Percentiles rank a stretch among this genome's conserved stretches.
phyloP scores from a whole-genome alignment of 2,113 vertebrate species.

The Xiphorhynchus elegans region DNA sequence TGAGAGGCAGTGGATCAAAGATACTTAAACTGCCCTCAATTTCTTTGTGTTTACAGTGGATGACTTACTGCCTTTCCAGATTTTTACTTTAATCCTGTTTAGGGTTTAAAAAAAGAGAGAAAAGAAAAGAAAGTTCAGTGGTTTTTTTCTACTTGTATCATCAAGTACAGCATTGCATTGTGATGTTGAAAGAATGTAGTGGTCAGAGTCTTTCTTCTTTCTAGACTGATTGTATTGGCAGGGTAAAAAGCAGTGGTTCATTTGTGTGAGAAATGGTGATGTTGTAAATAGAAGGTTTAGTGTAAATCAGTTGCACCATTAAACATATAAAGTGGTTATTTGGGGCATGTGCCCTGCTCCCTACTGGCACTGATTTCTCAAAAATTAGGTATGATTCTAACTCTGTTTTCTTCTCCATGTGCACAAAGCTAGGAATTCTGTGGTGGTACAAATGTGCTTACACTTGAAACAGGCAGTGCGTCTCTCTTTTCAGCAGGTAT shows the following conservation, averaged over 20 bases:
- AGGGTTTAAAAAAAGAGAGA: background rate
- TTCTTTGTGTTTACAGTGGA: constrained; percentile 22
- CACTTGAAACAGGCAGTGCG: background rate
- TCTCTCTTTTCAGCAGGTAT: background rate
- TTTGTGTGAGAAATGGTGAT: background rate
- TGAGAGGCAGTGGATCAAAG: constrained; percentile 25
- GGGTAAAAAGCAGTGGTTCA: background rate
- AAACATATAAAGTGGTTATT: background rate
- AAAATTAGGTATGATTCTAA: background rate
- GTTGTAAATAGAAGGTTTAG: background rate
- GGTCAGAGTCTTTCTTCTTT: background rate
- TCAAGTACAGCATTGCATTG: background rate
- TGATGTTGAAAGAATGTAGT: background rate
- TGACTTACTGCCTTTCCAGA: background rate
- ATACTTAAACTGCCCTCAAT: constrained; percentile 1
- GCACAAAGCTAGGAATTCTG: background rate
- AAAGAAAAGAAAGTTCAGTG: background rate
- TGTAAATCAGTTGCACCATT: background rate
- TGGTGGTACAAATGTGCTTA: background rate
- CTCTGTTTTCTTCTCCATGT: background rate
- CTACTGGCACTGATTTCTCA: background rate
- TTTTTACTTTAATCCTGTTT: constrained; percentile 16
- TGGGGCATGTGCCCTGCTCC: background rate
- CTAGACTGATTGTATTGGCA: background rate
- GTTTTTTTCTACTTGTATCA: background rate